Evolutionary conservation across 2,888 invertebrate species (phyloP).

Genomic region (Horisme vitalbata): DNA sequence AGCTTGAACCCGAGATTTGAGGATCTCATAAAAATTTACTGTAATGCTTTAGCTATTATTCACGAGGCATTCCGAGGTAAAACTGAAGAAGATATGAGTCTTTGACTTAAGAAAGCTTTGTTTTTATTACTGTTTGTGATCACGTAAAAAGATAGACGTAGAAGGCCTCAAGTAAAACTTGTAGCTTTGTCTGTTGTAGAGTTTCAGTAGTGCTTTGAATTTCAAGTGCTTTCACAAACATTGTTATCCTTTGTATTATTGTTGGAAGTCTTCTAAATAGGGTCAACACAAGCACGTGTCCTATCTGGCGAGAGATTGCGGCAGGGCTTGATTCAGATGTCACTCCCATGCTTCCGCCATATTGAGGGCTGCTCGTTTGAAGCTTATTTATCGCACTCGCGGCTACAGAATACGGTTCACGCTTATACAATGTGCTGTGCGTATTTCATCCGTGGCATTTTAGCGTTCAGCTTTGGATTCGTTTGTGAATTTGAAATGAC

Average conservation of each 20-base stretch:
- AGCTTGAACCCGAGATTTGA: slow-evolving; percentile 24
- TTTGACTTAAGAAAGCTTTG: slow-evolving; percentile 5
- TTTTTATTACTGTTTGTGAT: slow-evolving; percentile 2
- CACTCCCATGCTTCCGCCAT: slow-evolving; percentile 49
- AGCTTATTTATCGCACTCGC: slow-evolving; percentile 34
- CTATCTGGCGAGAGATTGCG: slow-evolving; percentile 31
- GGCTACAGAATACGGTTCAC: slow-evolving; percentile 21
- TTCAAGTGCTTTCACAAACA: neutral
- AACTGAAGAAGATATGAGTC: slow-evolving; percentile 6
- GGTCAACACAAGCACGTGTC: slow-evolving; percentile 27
- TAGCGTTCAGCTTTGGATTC: slow-evolving; percentile 3
- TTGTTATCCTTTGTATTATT: slow-evolving; percentile 8
- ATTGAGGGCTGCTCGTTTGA: slow-evolving; percentile 39
- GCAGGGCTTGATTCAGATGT: slow-evolving; percentile 53
- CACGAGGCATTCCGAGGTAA: slow-evolving; percentile 13
- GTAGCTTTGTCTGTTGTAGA: no score
- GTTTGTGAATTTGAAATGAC: slow-evolving; percentile 8
- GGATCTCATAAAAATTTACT: slow-evolving; percentile 25
- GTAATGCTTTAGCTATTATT: slow-evolving; percentile 20
- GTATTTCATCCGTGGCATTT: slow-evolving; percentile 13
- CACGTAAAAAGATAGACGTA: no score
- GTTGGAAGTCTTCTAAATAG: slow-evolving; percentile 17
- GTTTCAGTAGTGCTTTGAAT: neutral
- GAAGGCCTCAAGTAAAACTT: no score
- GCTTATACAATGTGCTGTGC: slow-evolving; percentile 16